These are phyloP conservation scores for Bergia sp. DNA, from an alignment of 92 coral and sea anemone species.

Conservation along the genomic window DNA sequence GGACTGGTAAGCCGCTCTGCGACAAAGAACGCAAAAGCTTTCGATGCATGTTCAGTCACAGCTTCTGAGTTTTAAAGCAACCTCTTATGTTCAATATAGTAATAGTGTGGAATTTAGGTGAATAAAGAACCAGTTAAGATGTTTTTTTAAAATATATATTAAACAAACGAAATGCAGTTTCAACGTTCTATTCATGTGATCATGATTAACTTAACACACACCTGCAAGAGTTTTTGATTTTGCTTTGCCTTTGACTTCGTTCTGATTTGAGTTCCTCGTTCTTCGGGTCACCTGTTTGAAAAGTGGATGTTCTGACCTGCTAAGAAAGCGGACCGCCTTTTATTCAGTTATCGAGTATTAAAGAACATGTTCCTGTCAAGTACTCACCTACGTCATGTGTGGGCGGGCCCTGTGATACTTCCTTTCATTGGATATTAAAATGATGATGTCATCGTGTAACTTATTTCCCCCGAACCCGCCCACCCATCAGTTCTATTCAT, in stretches of 20 bases:
- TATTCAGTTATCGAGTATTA: not conserved
- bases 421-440: constrained; percentile 2
- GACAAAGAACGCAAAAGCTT: not conserved
- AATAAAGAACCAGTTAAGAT: not conserved
- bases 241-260: not conserved
- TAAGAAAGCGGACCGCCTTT: not conserved
- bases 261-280: not conserved
- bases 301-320: not conserved
- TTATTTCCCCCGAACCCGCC: not conserved
- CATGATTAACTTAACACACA: not conserved
- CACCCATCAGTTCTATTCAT: constrained; percentile 14
- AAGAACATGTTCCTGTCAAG: not conserved
- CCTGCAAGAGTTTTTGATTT: not conserved
- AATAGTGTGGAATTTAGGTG: not conserved
- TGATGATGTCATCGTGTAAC: not conserved
- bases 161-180: not conserved
- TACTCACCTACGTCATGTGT: constrained; percentile 9
- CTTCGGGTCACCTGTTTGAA: not conserved
- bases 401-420: not conserved
- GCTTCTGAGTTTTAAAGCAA: no score
- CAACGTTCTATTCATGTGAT: not conserved
- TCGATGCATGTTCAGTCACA: not conserved
- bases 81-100: not conserved
- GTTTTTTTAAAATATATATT: no score
- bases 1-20: not conserved